Evolutionary conservation across 1,140 invertebrate genomes (phyloP).

Genomic region (Zaprionus africanus): DNA sequence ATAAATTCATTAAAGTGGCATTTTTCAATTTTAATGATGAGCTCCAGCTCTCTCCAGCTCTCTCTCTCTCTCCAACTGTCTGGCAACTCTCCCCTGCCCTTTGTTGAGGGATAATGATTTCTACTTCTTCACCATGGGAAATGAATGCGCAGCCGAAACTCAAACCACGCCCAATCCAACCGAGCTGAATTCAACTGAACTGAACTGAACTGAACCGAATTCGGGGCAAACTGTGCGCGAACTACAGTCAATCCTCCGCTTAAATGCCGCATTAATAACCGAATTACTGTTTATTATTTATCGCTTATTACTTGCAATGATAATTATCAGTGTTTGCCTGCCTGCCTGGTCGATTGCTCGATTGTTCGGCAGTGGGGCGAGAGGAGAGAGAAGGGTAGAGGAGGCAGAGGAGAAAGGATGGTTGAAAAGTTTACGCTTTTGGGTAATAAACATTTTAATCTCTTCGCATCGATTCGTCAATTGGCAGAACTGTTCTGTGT

Average conservation of each 20-base stretch:
- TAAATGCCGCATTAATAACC: constrained; percentile 57
- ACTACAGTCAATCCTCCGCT: constrained; percentile 14
- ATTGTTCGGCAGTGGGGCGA: neutral
- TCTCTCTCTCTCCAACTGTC: neutral
- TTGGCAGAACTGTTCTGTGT: constrained; percentile 8
- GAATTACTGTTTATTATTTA: constrained; percentile 74
- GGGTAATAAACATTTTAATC: constrained; percentile 41
- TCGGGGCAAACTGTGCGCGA: neutral
- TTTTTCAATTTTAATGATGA: constrained; percentile 82
- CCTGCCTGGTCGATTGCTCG: neutral
- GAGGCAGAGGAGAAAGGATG: neutral
- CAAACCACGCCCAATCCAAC: neutral
- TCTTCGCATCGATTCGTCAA: constrained; percentile 20
- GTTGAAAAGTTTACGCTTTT: constrained; percentile 26
- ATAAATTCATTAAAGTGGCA: constrained; percentile 83
- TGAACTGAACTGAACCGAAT: neutral
- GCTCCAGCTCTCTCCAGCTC: neutral
- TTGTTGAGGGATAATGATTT: constrained; percentile 41
- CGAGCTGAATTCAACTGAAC: neutral
- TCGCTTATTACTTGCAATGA: constrained; percentile 42
- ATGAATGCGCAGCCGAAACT: constrained; percentile 14
- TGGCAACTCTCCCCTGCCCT: neutral
- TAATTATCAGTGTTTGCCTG: constrained; percentile 23
- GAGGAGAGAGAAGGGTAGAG: neutral
- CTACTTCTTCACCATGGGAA: neutral